Evolutionary conservation across 2,888 invertebrate genomes (phyloP).

Genomic region (Diarsia dahlii): DNA sequence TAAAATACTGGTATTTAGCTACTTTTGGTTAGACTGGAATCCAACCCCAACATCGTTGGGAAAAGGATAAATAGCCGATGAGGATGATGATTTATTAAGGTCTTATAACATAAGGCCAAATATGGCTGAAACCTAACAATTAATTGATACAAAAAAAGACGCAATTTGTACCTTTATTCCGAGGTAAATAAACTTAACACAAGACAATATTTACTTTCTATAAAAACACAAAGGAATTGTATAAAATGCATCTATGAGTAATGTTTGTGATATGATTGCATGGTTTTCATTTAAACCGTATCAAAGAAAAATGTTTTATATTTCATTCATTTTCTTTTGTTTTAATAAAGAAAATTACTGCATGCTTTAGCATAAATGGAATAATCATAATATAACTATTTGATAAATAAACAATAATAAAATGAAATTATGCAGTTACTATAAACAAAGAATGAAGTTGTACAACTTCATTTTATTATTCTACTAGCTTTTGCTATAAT

Average conservation of each 20-base stretch:
- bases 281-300: slow-evolving; percentile 6
- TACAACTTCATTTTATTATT: background rate
- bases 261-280: slow-evolving; percentile 7
- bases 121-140: background rate
- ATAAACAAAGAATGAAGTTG: background rate
- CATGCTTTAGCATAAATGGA: background rate
- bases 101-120: too few relatives aligned
- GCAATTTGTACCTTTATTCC: background rate
- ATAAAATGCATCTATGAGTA: slow-evolving; percentile 34
- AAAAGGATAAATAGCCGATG: too few relatives aligned
- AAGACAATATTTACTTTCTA: slow-evolving; percentile 22
- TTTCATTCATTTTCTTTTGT: background rate
- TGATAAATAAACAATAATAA: background rate
- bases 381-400: background rate
- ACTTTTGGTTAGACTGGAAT: too few relatives aligned
- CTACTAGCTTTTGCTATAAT: too few relatives aligned
- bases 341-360: background rate
- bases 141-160: background rate
- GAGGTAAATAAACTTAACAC: slow-evolving; percentile 47
- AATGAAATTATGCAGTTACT: background rate
- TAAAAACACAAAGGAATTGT: slow-evolving; percentile 33
- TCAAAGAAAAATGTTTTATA: background rate
- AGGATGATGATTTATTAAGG: too few relatives aligned
- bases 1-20: too few relatives aligned
- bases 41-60: too few relatives aligned